Evolutionary conservation across 2,888 invertebrate species (phyloP).

Genomic region (Uloborus plumipes): DNA sequence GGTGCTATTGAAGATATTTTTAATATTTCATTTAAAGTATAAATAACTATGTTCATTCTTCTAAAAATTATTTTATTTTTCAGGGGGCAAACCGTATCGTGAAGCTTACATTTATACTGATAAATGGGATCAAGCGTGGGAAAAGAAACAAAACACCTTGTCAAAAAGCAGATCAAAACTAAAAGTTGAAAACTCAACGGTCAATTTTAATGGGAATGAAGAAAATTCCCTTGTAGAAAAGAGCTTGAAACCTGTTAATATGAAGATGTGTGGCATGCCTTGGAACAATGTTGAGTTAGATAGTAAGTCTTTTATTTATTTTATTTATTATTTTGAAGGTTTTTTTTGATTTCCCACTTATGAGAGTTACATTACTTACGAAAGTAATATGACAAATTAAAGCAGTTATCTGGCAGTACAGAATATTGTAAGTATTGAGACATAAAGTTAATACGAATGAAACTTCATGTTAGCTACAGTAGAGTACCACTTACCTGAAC

Average conservation of each 20-base stretch:
- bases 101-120: conserved; percentile 81
- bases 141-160: conserved; percentile 67
- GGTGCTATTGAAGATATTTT: too few relatives aligned
- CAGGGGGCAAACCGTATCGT: conserved; percentile 77
- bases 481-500: too few relatives aligned
- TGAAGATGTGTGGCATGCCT: conserved; percentile 45
- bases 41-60: neutral
- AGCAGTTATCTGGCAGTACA: too few relatives aligned
- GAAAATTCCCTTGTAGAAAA: conserved; percentile 24
- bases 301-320: conserved; percentile 17
- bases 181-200: conserved; percentile 20
- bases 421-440: too few relatives aligned
- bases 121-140: conserved; percentile 69
- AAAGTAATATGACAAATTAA: too few relatives aligned
- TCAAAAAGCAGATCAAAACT: conserved; percentile 30
- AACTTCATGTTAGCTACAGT: too few relatives aligned
- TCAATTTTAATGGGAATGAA: conserved; percentile 46
- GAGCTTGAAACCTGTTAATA: conserved; percentile 28
- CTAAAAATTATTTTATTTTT: neutral
- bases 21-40: neutral
- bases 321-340: too few relatives aligned
- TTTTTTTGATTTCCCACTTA: too few relatives aligned
- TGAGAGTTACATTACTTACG: too few relatives aligned
- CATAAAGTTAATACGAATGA: too few relatives aligned
- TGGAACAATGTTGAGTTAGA: conserved; percentile 36